phyloP scores from a whole-genome alignment of 2,797 vertebrate genomes.

The Myripristis murdjan region DNA sequence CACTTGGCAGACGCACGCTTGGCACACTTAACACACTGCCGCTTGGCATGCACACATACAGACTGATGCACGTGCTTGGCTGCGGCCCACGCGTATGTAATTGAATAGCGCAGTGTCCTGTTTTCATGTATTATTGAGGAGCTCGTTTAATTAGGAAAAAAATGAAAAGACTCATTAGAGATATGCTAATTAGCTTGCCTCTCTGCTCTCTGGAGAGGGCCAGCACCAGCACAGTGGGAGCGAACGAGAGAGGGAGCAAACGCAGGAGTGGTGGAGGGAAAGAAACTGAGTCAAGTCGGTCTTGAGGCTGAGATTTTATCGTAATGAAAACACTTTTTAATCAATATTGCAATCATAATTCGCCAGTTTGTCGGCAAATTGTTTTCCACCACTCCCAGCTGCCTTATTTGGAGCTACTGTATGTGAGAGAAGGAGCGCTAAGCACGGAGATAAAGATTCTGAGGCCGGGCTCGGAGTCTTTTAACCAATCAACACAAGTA shows the following conservation, averaged over 20 bases:
- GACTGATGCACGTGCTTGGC: constrained; percentile 77
- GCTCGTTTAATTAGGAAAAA: constrained; percentile 88
- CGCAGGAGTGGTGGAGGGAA: constrained; percentile 44
- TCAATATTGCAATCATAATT: constrained; percentile 13
- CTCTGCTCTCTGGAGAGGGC: constrained; percentile 78
- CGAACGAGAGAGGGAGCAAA: constrained; percentile 55
- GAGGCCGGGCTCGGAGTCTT: constrained; percentile 56
- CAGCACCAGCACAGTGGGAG: constrained; percentile 67
- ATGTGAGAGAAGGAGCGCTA: constrained; percentile 36
- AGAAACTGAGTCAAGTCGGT: constrained; percentile 62
- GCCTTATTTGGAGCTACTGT: constrained; percentile 27
- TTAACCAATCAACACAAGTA: constrained; percentile 69
- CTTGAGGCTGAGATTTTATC: constrained; percentile 20
- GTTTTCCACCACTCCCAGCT: constrained; percentile 32
- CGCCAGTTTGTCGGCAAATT: constrained; percentile 12
- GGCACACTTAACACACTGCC: constrained; percentile 75
- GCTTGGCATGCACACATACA: constrained; percentile 75
- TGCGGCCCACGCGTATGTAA: constrained; percentile 82
- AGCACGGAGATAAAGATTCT: constrained; percentile 39
- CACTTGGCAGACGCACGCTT: constrained; percentile 73
- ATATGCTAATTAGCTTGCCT: constrained; percentile 87
- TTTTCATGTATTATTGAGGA: constrained; percentile 89
- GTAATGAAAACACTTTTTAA: constrained; percentile 18
- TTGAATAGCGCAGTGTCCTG: constrained; percentile 85
- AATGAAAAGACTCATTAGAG: constrained; percentile 89